Percentiles rank a stretch among this genome's conserved stretches.
Conservation (phyloP, 2,113 vertebrate species). For the Gobius niger region DNA sequence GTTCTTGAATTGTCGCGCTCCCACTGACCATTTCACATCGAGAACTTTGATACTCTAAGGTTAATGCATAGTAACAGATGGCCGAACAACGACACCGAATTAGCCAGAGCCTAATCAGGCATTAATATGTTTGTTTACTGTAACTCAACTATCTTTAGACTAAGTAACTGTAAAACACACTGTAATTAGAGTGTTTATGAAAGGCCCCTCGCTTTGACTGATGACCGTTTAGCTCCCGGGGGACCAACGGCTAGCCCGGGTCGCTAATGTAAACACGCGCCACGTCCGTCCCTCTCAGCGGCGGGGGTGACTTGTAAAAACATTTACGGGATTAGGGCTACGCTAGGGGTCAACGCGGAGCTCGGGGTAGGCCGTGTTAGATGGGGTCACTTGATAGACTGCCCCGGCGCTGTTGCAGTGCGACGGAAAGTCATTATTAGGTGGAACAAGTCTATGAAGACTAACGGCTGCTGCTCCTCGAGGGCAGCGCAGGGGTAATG, state of each 20-base stretch:
- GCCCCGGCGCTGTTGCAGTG: conserved; percentile 73
- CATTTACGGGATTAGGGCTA: conserved; percentile 80
- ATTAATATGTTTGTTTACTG: conserved; percentile 74
- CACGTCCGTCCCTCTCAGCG: conserved; percentile 70
- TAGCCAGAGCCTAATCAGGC: conserved; percentile 67
- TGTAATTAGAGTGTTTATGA: conserved; percentile 75
- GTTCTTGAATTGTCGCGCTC: no score
- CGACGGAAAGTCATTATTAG: conserved; percentile 61
- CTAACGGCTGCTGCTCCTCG: conserved; percentile 74
- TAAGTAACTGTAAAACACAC: conserved; percentile 68
- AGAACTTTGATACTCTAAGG: conserved; percentile 21
- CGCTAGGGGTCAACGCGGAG: conserved; percentile 34
- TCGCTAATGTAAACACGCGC: conserved; percentile 66
- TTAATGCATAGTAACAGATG: conserved; percentile 54
- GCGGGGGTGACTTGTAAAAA: conserved; percentile 74
- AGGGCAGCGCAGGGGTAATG: conserved; percentile 58
- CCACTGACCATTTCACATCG: no score
- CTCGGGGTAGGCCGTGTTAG: conserved; percentile 11
- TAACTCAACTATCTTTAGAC: conserved; percentile 67
- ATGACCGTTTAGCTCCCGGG: conserved; percentile 53
- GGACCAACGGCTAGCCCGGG: conserved; percentile 53
- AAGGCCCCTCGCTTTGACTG: conserved; percentile 65
- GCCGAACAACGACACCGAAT: conserved; percentile 43
- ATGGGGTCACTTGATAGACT: conserved; percentile 83
- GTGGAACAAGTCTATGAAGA: conserved; percentile 72